Evolutionary conservation across 2,113 vertebrate species (phyloP).

Genomic region (Odocoileus virginianus): DNA sequence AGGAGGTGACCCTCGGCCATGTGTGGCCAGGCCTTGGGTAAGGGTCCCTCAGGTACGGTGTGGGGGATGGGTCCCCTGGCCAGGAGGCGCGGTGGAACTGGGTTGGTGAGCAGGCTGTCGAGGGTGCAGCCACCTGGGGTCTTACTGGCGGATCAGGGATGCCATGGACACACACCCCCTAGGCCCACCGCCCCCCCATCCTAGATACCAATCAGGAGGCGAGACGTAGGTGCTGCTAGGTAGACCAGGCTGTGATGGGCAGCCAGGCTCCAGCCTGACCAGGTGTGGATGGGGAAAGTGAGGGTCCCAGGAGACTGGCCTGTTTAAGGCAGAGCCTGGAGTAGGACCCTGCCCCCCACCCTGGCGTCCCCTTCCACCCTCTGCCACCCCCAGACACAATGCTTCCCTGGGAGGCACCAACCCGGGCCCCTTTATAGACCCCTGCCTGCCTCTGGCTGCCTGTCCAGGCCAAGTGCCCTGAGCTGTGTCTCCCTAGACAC

Average conservation of each 20-base stretch:
- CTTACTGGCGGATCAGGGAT: background rate
- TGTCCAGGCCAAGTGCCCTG: no score
- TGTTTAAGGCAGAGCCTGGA: background rate
- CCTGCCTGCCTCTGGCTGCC: background rate
- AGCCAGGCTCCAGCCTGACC: background rate
- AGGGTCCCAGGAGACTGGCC: background rate
- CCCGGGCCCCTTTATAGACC: no score
- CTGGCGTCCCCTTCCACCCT: background rate
- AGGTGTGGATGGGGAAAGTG: background rate
- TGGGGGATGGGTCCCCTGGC: background rate
- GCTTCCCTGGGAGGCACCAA: background rate
- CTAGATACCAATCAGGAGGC: background rate
- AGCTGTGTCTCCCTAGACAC: background rate
- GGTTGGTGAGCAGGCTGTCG: background rate
- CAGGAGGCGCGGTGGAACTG: rapidly evolving
- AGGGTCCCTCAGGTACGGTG: background rate
- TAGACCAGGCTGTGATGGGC: background rate
- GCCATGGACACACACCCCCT: rapidly evolving
- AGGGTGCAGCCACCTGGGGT: no score
- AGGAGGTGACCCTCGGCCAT: background rate
- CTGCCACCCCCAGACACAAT: background rate
- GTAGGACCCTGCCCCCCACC: rapidly evolving
- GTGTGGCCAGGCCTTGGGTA: background rate
- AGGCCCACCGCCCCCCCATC: rapidly evolving
- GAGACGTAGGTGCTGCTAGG: background rate